A percentile compares a stretch with the other conserved stretches of the same genome.
Evolutionary conservation across 2,797 vertebrate genomes (phyloP).

Genomic region (Notoglanidium macrostoma): DNA sequence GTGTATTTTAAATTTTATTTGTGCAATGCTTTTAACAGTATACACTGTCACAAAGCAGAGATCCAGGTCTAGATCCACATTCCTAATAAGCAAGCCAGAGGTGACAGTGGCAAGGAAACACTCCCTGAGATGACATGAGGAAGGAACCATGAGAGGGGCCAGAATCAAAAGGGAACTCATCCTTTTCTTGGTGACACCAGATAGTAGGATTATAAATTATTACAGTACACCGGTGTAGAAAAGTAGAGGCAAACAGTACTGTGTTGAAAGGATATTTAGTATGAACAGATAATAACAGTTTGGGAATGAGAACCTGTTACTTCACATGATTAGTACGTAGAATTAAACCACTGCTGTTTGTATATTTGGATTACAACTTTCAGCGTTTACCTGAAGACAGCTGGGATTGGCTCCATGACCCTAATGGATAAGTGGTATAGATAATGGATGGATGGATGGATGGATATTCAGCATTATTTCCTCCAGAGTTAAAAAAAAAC

Average conservation of each 20-base stretch:
- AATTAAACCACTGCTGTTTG: not conserved
- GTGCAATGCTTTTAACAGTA: conserved; percentile 4
- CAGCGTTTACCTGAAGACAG: too few relatives aligned
- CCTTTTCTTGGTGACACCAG: conserved; percentile 12
- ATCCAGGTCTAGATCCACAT: conserved; percentile 18
- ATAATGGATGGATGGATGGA: too few relatives aligned
- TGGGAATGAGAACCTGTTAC: not conserved
- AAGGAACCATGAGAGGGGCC: conserved; percentile 11
- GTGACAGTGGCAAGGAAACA: conserved; percentile 19
- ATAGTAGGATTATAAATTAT: conserved; percentile 34
- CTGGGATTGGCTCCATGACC: too few relatives aligned
- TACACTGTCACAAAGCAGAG: not conserved
- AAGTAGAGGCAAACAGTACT: conserved; percentile 9
- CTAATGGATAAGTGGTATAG: too few relatives aligned
- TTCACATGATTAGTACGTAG: not conserved
- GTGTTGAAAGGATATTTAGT: not conserved
- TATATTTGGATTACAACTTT: not conserved
- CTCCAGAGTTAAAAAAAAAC: not conserved
- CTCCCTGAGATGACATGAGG: conserved; percentile 22
- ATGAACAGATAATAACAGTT: not conserved
- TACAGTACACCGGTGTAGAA: conserved; percentile 17
- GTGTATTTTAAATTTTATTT: not conserved
- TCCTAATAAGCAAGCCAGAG: conserved; percentile 18
- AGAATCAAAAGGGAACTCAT: conserved; percentile 15
- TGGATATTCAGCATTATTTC: not conserved